A percentile compares a stretch with the other conserved stretches of the same genome.
phyloP scores from a whole-genome alignment of 2,113 vertebrate genomes.

The Desmodus rotundus region DNA sequence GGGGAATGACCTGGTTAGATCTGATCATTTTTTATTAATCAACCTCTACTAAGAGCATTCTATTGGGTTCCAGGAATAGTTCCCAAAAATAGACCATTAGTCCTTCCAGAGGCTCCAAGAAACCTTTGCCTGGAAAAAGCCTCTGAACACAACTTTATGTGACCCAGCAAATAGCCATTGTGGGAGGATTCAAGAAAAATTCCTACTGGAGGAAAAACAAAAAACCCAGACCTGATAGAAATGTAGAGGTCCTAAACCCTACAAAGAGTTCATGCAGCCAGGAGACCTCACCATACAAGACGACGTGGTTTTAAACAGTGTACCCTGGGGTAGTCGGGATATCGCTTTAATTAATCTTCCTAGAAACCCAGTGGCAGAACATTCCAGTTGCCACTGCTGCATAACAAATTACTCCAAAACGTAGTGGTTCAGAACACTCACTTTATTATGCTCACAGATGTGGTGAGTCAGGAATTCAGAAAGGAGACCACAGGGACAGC shows the following conservation, averaged over 20 bases:
- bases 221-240: neutral
- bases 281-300: neutral
- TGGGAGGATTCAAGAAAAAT: neutral
- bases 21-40: neutral
- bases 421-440: neutral
- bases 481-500: neutral
- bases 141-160: neutral
- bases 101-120: neutral
- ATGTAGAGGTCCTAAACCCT: neutral
- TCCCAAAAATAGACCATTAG: neutral
- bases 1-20: neutral
- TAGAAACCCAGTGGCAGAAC: neutral
- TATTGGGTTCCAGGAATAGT: conserved; percentile 4
- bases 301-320: neutral
- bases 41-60: neutral
- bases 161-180: neutral
- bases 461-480: neutral
- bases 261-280: neutral
- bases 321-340: neutral
- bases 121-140: conserved; percentile 31
- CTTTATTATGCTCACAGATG: neutral
- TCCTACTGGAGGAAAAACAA: neutral
- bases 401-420: neutral
- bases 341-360: neutral
- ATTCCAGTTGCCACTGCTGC: neutral